Base-by-base conservation (phyloP, 2,797 vertebrate species). In the Poeciliopsis gracilis region DNA sequence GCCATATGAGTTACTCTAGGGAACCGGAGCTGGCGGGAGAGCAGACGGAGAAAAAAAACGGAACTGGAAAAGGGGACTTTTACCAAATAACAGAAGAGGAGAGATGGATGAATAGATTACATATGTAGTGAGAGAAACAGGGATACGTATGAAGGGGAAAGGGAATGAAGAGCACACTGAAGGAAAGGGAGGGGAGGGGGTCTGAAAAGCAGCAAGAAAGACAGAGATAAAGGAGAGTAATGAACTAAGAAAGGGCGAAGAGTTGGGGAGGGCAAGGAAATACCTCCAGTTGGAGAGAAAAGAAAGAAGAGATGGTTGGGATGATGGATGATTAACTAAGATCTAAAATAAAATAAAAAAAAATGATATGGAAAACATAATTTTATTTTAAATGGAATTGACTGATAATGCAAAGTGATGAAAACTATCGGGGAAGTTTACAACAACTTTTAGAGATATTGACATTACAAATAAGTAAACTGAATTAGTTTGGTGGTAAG, bases 1-100 rank as follows among this genome's bases (percentile, higher is more conserved):
- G 96, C 95, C 92, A 96, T 94, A 86, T 94, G 96, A 96, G 95
- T 91, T 95, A 96, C 95, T 95, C 93, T 86, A 77, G 90, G 88
- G 91, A 86, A 88, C 88, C 81, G 70, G 83, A 82, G 83, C 89
- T 80, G 82, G 81, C 84, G 84, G 70, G 82, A 46, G 82, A 63
- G 77, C 30, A 38, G 73, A 38, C 75, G 46, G 63, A 63, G 57
- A 73, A 79, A 71, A 38, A 47, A 51, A 10, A 23, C 49, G 12
- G 49, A 74, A n/a, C 23, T 49, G 73, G 10, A 53, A 61, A 30
- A 61, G 59, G 70, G 46, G 59, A 75, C 77, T 72, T 77, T 41
- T 43, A 57, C 53, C 79, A 78, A 86, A 81, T 70, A 61, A 85
- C 59, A 13, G 36, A 45, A 43, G 72, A 75, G 30, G 46, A 57